Conservation (phyloP, 2,888 invertebrate species). For the Resseliella maxima region DNA sequence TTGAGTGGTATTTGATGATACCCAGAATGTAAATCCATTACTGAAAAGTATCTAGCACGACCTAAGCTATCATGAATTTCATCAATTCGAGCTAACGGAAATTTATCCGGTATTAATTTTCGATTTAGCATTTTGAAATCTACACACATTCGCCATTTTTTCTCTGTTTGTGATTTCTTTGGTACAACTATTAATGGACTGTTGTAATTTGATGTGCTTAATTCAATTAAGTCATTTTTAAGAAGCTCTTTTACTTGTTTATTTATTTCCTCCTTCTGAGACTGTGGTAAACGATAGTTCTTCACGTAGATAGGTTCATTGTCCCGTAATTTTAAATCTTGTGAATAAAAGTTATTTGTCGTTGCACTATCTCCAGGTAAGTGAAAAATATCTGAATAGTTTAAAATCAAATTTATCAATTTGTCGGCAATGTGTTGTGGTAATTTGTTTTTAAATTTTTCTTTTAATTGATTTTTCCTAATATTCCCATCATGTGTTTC, state of each 20-base stretch:
- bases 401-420: conserved; percentile 56
- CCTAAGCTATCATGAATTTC: conserved; percentile 58
- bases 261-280: conserved; percentile 60
- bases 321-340: background rate
- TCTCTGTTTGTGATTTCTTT: conserved; percentile 58
- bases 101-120: conserved; percentile 56
- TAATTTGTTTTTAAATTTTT: background rate
- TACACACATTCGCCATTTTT: conserved; percentile 57
- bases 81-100: conserved; percentile 57
- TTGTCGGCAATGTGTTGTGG: background rate
- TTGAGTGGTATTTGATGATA: conserved; percentile 39
- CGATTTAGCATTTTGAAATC: conserved; percentile 30
- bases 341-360: conserved; percentile 14
- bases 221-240: conserved; percentile 59
- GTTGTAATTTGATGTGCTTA: conserved; percentile 59
- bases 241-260: conserved; percentile 59
- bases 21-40: conserved; percentile 49
- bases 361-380: conserved; percentile 56
- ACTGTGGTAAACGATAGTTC: conserved; percentile 58
- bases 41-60: conserved; percentile 48
- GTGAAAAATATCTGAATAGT: conserved; percentile 59
- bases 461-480: no score
- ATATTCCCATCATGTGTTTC: no score
- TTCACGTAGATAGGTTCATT: background rate
- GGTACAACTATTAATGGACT: conserved; percentile 60